Base-by-base conservation (phyloP, 2,888 invertebrate species). In the Cantharis flavilabris region DNA sequence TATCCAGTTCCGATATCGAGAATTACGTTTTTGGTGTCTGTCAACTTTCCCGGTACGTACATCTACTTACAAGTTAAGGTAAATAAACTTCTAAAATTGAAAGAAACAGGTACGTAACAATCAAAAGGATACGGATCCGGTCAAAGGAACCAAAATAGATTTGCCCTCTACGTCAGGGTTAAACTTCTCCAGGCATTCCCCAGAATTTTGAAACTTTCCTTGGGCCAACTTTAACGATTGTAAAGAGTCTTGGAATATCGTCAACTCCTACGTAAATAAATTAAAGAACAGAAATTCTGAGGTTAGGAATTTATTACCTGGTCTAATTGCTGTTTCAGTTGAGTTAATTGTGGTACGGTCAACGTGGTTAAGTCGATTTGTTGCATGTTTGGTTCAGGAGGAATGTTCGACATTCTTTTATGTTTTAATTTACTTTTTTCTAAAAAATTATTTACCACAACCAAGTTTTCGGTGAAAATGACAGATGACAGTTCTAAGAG, bases 1-100 rank as follows among this genome's bases (percentile, higher is more conserved):
- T 99, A 99, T 80, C 98, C 98, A 72, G 99, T 98, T 71, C 99
- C 99, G 86, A 99, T 94, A 88, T 99, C 98, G 82, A 99, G 95
- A 30, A 98, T 91, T 72, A 98, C 97, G 87, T 94, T 94, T 73
- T 96, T 92, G 33, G 95, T 92, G 86, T 98, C 95, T 79, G 93
- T 91, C 76, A 99, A 90, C 83, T 93, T 93, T 2, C 98, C 99
- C 63, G 97, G 96, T 64, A 99, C 98, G 90, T 98, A 99, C 95
- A 99, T 97, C 91, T 93, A 81, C 9, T 49, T 18, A 49, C 5
- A 62, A 18, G 14, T 78, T 69, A 72, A 73, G 64, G 49, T 20
- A 72, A 20, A 16, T 30, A 63, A n/a, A 1, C n/a, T 69, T n/a
- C 16, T 71, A 28, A 70, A 73, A 73, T 30, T 63, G 33, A 72